A percentile compares a stretch with the other conserved stretches of the same genome.
These are phyloP conservation scores for Plutella xylostella DNA, from an alignment of 2,888 invertebrate genomes.

Conservation along the genomic window DNA sequence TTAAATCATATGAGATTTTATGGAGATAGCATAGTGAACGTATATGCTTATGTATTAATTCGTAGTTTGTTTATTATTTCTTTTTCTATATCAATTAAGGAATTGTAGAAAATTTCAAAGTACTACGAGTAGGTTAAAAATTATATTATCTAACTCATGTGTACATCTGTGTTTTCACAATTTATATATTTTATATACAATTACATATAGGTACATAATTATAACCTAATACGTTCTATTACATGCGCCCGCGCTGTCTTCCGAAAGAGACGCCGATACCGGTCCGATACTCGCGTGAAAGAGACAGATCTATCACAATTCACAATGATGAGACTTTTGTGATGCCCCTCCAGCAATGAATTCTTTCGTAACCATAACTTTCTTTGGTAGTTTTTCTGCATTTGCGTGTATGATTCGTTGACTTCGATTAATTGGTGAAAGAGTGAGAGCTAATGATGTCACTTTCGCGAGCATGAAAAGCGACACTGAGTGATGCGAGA, in stretches of 20 bases:
- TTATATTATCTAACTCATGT: too few species aligned
- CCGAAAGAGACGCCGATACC: constrained; percentile 32
- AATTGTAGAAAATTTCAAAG: not conserved
- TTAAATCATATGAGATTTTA: not conserved
- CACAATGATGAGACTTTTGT: constrained; percentile 48
- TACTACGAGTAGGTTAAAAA: too few species aligned
- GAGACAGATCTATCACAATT: constrained; percentile 37
- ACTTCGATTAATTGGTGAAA: constrained; percentile 51
- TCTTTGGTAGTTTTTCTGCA: constrained; percentile 44
- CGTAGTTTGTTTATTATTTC: not conserved
- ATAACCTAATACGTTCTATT: too few species aligned
- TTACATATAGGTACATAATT: too few species aligned
- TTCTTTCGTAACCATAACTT: constrained; percentile 44
- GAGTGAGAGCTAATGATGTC: constrained; percentile 46
- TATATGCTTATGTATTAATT: not conserved
- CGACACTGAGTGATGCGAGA: constrained; percentile 45
- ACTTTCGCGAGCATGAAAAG: constrained; percentile 13
- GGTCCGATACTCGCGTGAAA: constrained; percentile 21
- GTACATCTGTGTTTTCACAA: too few species aligned
- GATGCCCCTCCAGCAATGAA: constrained; percentile 26
- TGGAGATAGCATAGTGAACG: too few species aligned
- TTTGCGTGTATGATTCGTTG: constrained; percentile 42
- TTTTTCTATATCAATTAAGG: not conserved
- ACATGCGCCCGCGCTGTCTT: constrained; percentile 61
- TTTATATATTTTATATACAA: too few species aligned